These are phyloP conservation scores for Balanococcus diminutus DNA, from an alignment of 2,888 invertebrate genomes.

Conservation along the genomic window DNA sequence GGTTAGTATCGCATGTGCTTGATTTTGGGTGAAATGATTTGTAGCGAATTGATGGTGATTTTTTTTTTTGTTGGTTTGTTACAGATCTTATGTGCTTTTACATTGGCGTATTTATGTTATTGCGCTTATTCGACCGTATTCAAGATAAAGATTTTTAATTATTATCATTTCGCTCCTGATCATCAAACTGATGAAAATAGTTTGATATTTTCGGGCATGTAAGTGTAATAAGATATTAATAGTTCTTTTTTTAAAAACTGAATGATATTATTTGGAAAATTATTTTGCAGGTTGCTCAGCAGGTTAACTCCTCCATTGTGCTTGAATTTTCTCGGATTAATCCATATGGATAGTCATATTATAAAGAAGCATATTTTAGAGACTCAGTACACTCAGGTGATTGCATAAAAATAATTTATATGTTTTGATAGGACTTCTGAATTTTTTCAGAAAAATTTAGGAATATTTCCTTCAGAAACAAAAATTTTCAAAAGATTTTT, in stretches of 20 bases:
- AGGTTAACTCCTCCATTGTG: conserved; percentile 97
- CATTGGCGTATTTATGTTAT: conserved; percentile 93
- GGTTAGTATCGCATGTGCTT: conserved; percentile 64
- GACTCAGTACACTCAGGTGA: conserved; percentile 93
- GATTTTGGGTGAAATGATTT: no score
- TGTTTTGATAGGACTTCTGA: no score
- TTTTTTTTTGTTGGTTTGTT: conserved; percentile 59
- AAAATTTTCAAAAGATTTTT: no score
- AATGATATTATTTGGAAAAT: background rate
- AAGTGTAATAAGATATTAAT: conserved; percentile 56
- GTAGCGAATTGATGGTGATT: no score
- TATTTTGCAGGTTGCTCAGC: conserved; percentile 83
- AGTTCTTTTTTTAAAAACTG: no score
- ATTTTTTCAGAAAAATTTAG: no score
- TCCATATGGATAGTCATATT: conserved; percentile 97
- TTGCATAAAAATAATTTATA: background rate
- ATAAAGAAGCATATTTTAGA: conserved; percentile 80
- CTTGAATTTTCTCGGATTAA: conserved; percentile 94
- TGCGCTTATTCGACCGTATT: conserved; percentile 98
- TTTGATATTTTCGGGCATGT: conserved; percentile 97
- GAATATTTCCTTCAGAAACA: no score
- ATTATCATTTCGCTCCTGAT: conserved; percentile 95
- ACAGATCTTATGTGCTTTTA: conserved; percentile 85
- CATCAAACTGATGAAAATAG: conserved; percentile 99
- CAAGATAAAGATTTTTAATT: conserved; percentile 91